phyloP scores from a whole-genome alignment of 1,140 invertebrate genomes.

The Brachionus sp. region DNA sequence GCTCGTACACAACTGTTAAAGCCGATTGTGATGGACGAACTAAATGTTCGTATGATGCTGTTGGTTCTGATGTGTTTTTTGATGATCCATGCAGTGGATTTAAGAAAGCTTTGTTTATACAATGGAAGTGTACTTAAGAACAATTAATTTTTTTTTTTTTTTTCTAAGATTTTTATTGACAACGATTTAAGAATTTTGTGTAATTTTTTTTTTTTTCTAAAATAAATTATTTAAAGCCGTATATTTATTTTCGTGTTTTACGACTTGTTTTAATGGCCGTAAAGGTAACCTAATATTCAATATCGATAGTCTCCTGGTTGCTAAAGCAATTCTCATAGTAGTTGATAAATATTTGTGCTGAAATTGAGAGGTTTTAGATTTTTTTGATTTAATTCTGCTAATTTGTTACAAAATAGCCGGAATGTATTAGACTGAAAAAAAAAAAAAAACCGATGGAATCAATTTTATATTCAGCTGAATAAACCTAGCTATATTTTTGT shows the following conservation, averaged over 20 bases:
- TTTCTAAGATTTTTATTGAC: background rate
- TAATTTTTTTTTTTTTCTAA: background rate
- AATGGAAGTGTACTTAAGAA: background rate
- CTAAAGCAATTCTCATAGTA: constrained; percentile 8
- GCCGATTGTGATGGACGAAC: background rate
- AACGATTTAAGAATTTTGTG: background rate
- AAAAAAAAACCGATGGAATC: constrained; percentile 8
- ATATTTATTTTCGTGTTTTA: background rate
- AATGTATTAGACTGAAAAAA: background rate
- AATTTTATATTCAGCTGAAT: background rate
- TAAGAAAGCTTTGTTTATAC: constrained; percentile 28
- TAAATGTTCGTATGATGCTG: background rate
- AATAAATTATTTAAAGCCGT: constrained; percentile 10
- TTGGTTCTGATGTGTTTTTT: background rate
- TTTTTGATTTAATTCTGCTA: background rate
- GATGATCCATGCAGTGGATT: constrained; percentile 34
- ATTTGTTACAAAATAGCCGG: background rate
- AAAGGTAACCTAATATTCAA: constrained; percentile 2
- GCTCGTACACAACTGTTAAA: background rate
- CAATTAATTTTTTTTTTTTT: background rate
- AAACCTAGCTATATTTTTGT: background rate
- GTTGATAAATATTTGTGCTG: constrained; percentile 8
- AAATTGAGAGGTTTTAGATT: background rate
- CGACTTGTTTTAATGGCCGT: background rate
- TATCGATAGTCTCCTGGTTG: background rate